These are phyloP conservation scores for Drosophila paramelanica DNA, from an alignment of 2,888 invertebrate species.

Conservation along the genomic window DNA sequence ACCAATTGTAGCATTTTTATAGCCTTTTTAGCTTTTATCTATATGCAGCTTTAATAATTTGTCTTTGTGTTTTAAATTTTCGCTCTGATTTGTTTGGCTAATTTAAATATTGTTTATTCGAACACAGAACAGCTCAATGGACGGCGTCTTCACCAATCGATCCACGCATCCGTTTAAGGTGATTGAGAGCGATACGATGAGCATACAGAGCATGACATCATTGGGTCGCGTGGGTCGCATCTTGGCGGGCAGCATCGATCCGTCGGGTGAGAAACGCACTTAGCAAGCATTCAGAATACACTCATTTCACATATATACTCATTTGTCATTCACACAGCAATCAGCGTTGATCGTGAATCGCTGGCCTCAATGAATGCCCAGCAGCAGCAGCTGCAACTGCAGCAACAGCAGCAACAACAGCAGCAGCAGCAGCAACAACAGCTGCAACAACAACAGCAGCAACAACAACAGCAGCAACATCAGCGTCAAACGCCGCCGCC, in stretches of 20 bases:
- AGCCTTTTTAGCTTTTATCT: conserved; percentile 16
- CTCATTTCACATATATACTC: conserved; percentile 10
- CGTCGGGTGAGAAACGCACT: conserved; percentile 85
- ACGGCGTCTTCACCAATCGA: conserved; percentile 90
- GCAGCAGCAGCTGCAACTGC: conserved; percentile 69
- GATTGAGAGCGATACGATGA: conserved; percentile 94
- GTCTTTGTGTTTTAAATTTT: conserved; percentile 6
- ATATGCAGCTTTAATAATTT: conserved; percentile 20
- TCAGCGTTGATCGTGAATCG: conserved; percentile 84
- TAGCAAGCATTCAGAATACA: conserved; percentile 24
- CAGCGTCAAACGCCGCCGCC: conserved; percentile 59
- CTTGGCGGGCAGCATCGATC: conserved; percentile 89
- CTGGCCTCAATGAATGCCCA: conserved; percentile 77
- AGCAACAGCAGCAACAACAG: conserved; percentile 65
- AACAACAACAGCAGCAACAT: conserved; percentile 26
- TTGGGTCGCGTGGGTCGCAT: conserved; percentile 93
- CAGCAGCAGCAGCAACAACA: conserved; percentile 53
- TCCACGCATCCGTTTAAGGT: conserved; percentile 93
- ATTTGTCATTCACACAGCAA: conserved; percentile 57
- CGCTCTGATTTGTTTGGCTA: conserved; percentile 30
- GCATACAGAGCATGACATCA: conserved; percentile 95
- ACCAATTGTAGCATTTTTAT: conserved; percentile 30
- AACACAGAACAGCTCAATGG: conserved; percentile 88
- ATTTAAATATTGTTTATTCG: conserved; percentile 29
- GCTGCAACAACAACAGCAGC: conserved; percentile 36